These are phyloP conservation scores for Drosophila littoralis DNA, from an alignment of 1,140 invertebrate genomes.

Conservation along the genomic window DNA sequence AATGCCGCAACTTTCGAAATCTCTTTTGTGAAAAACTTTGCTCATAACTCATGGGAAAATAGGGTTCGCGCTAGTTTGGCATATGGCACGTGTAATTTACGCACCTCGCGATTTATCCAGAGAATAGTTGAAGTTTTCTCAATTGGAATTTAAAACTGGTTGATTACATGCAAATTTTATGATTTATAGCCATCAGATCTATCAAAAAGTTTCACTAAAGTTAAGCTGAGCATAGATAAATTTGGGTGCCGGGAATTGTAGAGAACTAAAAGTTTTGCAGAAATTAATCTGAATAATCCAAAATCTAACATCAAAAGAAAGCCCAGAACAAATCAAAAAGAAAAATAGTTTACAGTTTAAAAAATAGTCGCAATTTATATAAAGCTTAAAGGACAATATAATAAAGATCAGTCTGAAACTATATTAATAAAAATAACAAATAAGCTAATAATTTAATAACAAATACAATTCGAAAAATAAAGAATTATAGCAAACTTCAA, in stretches of 20 bases:
- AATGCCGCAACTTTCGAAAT: conserved; percentile 39
- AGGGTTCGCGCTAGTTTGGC: conserved; percentile 37
- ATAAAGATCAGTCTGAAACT: too few species aligned
- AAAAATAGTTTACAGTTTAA: background rate
- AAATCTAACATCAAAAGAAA: too few species aligned
- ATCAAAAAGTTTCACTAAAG: background rate
- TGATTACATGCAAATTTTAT: conserved; percentile 21
- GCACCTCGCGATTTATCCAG: background rate
- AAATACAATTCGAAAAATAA: too few species aligned
- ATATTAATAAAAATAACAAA: too few species aligned
- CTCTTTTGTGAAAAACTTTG: conserved; percentile 59
- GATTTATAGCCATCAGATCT: conserved; percentile 1
- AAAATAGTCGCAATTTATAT: too few species aligned
- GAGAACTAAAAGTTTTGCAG: too few species aligned
- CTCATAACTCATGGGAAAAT: conserved; percentile 60
- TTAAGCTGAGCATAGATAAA: background rate
- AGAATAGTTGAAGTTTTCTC: conserved; percentile 7
- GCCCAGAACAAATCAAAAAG: background rate
- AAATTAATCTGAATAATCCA: background rate
- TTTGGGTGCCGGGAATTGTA: too few species aligned
- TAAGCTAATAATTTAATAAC: too few species aligned
- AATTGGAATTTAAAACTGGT: conserved; percentile 13
- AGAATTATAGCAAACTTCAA: too few species aligned
- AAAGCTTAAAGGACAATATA: too few species aligned
- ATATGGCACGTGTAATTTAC: conserved; percentile 33